These are phyloP conservation scores for Papilio gigon DNA, from an alignment of 2,888 invertebrate genomes.

Conservation along the genomic window DNA sequence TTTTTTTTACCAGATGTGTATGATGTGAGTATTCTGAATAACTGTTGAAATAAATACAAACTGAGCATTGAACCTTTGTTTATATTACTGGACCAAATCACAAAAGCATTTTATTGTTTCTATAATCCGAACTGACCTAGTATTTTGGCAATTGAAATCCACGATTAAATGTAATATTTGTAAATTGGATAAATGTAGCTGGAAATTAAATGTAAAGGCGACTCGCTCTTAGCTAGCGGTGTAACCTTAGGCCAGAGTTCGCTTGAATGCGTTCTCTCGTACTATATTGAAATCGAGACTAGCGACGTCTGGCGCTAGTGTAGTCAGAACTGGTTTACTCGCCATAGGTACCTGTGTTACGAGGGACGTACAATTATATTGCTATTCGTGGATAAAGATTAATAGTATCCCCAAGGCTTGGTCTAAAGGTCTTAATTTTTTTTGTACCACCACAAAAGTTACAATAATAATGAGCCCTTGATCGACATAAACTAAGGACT, in stretches of 20 bases:
- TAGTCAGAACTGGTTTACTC: constrained; percentile 35
- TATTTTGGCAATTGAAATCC: no score
- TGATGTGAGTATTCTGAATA: no score
- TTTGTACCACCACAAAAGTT: no score
- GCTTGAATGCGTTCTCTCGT: constrained; percentile 7
- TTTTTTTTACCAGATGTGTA: no score
- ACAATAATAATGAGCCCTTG: no score
- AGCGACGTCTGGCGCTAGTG: constrained; percentile 30
- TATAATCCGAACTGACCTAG: no score
- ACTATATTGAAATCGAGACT: constrained; percentile 38
- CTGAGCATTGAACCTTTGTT: no score
- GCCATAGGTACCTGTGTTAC: constrained; percentile 28
- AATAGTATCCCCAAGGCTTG: constrained; percentile 5
- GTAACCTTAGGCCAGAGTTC: not conserved
- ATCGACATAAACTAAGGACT: no score
- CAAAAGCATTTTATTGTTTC: no score
- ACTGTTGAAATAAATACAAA: no score
- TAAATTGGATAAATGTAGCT: not conserved
- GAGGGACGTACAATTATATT: constrained; percentile 33
- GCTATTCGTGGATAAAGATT: constrained; percentile 35
- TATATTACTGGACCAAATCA: no score
- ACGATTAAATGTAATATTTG: not conserved
- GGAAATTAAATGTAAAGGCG: not conserved
- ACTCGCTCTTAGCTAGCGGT: not conserved
- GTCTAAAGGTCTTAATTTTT: not conserved